phyloP scores from a whole-genome alignment of 2,888 invertebrate genomes.

The Dolomedes plantarius region DNA sequence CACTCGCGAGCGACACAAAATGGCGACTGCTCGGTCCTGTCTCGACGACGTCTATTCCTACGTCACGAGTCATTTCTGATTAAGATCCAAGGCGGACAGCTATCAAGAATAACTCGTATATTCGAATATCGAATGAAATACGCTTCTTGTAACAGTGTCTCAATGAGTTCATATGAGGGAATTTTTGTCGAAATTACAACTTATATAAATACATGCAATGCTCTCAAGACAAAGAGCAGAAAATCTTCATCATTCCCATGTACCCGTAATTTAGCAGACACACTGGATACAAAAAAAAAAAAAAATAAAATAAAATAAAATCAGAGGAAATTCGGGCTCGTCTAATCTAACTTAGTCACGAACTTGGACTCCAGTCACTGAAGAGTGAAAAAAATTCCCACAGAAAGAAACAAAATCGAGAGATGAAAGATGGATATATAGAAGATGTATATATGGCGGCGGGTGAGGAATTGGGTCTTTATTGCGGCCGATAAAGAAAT shows the following conservation, averaged over 20 bases:
- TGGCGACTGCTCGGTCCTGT: no score
- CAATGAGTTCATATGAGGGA: slow-evolving; percentile 15
- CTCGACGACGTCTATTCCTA: no score
- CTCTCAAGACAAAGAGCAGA: background rate
- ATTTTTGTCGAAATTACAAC: slow-evolving; percentile 12
- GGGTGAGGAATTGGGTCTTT: background rate
- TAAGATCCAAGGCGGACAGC: background rate
- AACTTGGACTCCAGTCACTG: slow-evolving; percentile 18
- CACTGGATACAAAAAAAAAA: no score
- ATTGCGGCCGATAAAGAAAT: no score
- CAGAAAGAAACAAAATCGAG: slow-evolving; percentile 2
- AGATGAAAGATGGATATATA: slow-evolving; percentile 3
- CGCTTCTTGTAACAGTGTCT: background rate
- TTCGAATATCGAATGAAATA: background rate
- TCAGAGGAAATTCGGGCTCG: background rate
- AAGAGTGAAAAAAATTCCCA: slow-evolving; percentile 27
- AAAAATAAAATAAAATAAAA: no score
- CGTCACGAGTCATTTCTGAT: no score
- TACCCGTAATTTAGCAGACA: slow-evolving; percentile 12
- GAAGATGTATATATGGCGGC: background rate
- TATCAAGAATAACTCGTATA: background rate
- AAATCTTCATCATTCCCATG: slow-evolving; percentile 17
- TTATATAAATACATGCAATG: slow-evolving; percentile 13
- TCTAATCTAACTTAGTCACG: slow-evolving; percentile 31
- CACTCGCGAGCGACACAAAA: no score